Evolutionary conservation across 2,888 invertebrate genomes (phyloP).

Genomic region (Diarsia rubi): DNA sequence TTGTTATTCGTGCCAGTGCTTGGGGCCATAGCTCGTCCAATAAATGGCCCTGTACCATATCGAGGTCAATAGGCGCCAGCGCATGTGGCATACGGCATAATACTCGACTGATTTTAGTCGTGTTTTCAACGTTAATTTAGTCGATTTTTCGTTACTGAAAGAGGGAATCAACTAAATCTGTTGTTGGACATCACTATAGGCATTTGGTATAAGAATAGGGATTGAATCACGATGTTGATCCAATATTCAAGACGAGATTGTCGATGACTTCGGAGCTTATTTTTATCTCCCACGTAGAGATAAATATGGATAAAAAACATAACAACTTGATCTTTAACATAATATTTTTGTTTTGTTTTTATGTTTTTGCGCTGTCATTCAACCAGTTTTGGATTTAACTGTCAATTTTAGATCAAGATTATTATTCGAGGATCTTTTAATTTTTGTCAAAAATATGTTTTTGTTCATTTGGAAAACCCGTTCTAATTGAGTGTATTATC

Average conservation of each 20-base stretch:
- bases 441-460: neutral
- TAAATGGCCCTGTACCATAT: conserved; percentile 61
- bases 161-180: conserved; percentile 36
- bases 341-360: conserved; percentile 12
- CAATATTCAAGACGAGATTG: conserved; percentile 31
- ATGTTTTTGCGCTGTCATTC: neutral
- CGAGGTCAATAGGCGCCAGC: conserved; percentile 62
- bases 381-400: conserved; percentile 8
- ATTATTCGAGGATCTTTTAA: conserved; percentile 4
- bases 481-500: neutral
- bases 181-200: conserved; percentile 12
- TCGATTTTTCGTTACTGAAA: conserved; percentile 3
- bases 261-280: conserved; percentile 33
- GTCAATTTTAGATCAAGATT: neutral
- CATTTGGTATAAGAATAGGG: conserved; percentile 4
- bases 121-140: conserved; percentile 31
- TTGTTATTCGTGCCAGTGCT: conserved; percentile 28
- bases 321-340: conserved; percentile 20
- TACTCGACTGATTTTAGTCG: conserved; percentile 35
- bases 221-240: conserved; percentile 21
- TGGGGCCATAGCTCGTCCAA: conserved; percentile 59
- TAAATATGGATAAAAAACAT: conserved; percentile 37
- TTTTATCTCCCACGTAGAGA: conserved; percentile 40
- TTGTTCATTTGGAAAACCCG: neutral
- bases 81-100: conserved; percentile 34